Percentiles rank a stretch among this genome's conserved stretches.
phyloP scores from a whole-genome alignment of 2,888 invertebrate species.

The Nasonia oneida region DNA sequence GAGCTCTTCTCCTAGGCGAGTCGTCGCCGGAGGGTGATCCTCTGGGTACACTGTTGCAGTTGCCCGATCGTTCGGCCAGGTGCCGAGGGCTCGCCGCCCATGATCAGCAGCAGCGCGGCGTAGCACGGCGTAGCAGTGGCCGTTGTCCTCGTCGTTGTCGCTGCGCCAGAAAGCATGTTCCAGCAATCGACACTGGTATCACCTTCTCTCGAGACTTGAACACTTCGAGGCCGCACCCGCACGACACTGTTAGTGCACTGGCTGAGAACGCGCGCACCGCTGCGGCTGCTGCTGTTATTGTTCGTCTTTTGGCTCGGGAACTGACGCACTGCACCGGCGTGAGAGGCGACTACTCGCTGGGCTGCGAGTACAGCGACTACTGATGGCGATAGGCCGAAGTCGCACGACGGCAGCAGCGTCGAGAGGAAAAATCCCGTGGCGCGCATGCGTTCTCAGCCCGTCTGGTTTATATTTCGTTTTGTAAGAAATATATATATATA shows the following conservation, averaged over 20 bases:
- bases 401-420: constrained; percentile 1
- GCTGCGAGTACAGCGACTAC: constrained; percentile 52
- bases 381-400: constrained; percentile 39
- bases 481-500: neutral
- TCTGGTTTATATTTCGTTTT: neutral
- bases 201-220: neutral
- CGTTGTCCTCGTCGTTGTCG: constrained; percentile 63
- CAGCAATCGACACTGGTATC: neutral
- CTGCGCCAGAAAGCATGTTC: constrained; percentile 50
- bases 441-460: constrained; percentile 65
- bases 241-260: neutral
- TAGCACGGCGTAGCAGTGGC: constrained; percentile 60
- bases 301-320: neutral
- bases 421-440: constrained; percentile 60
- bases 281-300: neutral
- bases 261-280: neutral
- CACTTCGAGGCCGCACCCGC: neutral
- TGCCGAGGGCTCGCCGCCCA: constrained; percentile 26
- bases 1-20: constrained; percentile 25
- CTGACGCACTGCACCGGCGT: neutral
- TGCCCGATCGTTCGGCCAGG: constrained; percentile 9
- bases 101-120: constrained; percentile 37
- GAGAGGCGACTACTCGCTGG: neutral
- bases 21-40: neutral
- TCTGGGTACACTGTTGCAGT: neutral